Conservation (phyloP, 1,140 invertebrate genomes). For the Tetraneura akinire region DNA sequence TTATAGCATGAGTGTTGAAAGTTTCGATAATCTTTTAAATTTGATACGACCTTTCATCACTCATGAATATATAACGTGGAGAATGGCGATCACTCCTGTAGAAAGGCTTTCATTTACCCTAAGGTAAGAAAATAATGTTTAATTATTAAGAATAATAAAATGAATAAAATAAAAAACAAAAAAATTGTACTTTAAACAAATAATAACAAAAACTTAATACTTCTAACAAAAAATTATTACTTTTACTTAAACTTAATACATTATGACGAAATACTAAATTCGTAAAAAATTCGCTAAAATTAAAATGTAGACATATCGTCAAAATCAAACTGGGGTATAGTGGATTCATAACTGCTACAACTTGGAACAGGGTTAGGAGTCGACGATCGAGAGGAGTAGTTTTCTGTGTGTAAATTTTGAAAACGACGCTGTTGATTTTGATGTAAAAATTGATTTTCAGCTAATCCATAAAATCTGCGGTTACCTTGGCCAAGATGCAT, state of each 20-base stretch:
- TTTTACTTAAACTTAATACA: no score
- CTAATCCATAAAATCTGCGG: background rate
- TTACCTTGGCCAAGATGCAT: background rate
- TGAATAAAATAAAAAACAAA: no score
- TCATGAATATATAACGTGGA: background rate
- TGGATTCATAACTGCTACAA: background rate
- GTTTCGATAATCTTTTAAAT: background rate
- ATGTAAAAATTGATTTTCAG: background rate
- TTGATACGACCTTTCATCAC: background rate
- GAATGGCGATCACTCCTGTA: background rate
- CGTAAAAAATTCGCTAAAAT: no score
- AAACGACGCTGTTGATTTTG: background rate
- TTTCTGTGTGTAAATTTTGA: background rate
- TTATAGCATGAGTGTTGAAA: slow-evolving; percentile 6
- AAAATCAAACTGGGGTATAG: slow-evolving; percentile 1
- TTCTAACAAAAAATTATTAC: background rate
- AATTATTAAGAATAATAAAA: no score
- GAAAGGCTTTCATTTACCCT: background rate
- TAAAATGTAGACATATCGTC: no score
- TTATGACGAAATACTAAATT: no score
- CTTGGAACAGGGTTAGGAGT: background rate
- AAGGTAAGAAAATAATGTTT: background rate
- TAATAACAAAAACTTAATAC: background rate
- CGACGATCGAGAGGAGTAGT: background rate
- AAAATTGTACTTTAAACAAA: background rate